Evolutionary conservation across 2,797 vertebrate species (phyloP).

Genomic region (Perodicticus potto): DNA sequence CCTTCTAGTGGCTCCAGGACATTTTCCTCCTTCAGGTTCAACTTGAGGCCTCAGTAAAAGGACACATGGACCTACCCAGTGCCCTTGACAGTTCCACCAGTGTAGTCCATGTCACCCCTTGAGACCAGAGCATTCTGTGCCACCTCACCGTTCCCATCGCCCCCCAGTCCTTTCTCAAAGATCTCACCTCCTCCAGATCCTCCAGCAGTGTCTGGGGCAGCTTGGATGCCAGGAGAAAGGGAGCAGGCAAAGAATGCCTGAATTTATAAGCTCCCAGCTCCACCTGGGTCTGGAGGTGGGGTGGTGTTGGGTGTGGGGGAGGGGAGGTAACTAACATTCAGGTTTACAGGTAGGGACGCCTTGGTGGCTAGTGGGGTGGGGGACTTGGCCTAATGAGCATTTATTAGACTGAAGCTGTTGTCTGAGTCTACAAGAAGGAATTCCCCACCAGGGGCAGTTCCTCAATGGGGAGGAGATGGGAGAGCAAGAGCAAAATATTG

Average conservation of each 20-base stretch:
- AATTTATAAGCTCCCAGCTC: constrained; percentile 73
- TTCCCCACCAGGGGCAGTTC: background rate
- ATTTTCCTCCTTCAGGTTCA: constrained; percentile 54
- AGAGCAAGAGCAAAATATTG: background rate
- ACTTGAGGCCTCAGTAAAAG: background rate
- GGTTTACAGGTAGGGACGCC: constrained; percentile 73
- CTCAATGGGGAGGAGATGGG: background rate
- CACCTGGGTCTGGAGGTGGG: background rate
- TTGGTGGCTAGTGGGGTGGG: constrained; percentile 29
- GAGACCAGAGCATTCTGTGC: background rate
- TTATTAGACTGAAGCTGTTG: constrained; percentile 72
- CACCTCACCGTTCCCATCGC: background rate
- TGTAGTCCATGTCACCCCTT: background rate
- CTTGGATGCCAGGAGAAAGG: constrained; percentile 43
- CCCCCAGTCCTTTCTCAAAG: background rate
- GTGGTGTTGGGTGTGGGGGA: background rate
- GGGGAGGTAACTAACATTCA: constrained; percentile 21
- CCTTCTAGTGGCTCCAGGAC: background rate
- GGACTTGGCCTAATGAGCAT: constrained; percentile 66
- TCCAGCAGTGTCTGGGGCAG: constrained; percentile 40
- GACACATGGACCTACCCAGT: background rate
- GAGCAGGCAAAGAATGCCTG: background rate
- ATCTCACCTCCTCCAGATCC: constrained; percentile 68
- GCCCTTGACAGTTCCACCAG: background rate
- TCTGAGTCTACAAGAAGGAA: constrained; percentile 57